Conservation (phyloP, 2,113 vertebrate genomes). For the Cochlearius cochlearius region DNA sequence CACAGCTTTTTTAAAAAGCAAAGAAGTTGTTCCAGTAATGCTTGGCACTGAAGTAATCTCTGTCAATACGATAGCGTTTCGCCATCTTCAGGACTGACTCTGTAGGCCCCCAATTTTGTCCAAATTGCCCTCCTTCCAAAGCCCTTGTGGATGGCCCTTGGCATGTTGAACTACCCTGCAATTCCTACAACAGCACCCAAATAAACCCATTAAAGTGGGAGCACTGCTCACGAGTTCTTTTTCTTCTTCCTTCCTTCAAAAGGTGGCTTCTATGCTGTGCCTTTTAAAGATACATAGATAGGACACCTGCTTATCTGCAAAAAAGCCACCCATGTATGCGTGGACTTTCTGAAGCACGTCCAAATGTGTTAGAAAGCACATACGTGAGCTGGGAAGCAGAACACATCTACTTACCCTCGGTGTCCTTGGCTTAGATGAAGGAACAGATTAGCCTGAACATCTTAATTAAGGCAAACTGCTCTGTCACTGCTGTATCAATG, state of each 20-base stretch:
- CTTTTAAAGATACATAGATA: neutral
- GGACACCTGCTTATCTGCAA: neutral
- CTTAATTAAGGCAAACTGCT: neutral
- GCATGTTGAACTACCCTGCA: neutral
- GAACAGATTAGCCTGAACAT: neutral
- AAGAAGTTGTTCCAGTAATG: neutral
- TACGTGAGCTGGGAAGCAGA: neutral
- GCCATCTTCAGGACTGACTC: neutral
- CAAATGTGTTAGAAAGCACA: neutral
- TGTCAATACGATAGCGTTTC: rapidly evolving
- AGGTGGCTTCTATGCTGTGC: neutral
- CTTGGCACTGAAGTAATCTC: neutral
- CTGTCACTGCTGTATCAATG: neutral
- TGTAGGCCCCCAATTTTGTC: neutral
- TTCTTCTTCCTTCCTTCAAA: neutral
- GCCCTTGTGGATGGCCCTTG: neutral
- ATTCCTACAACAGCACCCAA: neutral
- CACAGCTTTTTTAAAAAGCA: neutral
- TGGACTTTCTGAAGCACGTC: neutral
- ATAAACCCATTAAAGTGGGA: neutral
- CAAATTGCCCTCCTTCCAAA: neutral
- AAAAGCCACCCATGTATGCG: neutral
- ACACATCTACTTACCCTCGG: neutral
- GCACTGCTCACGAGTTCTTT: neutral
- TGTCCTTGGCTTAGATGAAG: neutral